Base-by-base conservation (phyloP, 2,888 invertebrate genomes). In the Ornithoptera priamus region DNA sequence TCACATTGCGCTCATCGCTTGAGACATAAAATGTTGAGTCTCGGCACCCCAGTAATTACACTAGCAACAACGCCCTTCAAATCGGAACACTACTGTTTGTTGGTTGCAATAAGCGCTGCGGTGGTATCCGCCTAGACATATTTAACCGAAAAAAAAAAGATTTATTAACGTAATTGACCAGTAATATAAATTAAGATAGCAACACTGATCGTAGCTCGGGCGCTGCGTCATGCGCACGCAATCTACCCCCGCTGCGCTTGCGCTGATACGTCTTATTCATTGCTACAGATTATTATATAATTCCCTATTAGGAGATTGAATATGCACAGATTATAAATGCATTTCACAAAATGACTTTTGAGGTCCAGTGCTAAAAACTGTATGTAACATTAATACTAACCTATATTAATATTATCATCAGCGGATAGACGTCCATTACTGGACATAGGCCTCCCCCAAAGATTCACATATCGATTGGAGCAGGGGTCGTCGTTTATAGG, bases 221-320 rank as follows among this genome's bases (percentile, higher is more conserved):
- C 83, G 89, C 89, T 86, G 86, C 82, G 91, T 92, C 92, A 92
- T 89, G 87, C 84, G 81, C 82, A 78, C 80, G 85, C 90, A 91
- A 91, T 91, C 86, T 90, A 81, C 89, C 76, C 90, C 90, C 82
- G 89, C 90, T 89, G 88, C 20, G 86, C 71, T 80, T 78, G 75
- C 71, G 70, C 71, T 74, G 50, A 24, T 46, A 89, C 80, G 83
- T 81, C 87, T 90, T 78, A 88, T 85, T 90, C 72, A 70, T 71
- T 68, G 65, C 18, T 58, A 46, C 15, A 70, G 53, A 63, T 53
- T 62, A 59, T 36, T 20, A 7, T 64, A 46, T 60, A 68, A 59
- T 67, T 67, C 65, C 57, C 57, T 12, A 68, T 65, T 69, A 63
- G 65, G 60, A 50, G 58, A 57, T 64, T 57, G 50, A 72, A 65